Evolutionary conservation across 2,888 invertebrate species (phyloP), one percentile per base, ranked within the genome.

Genomic region (Pachymerium ferrugineum): DNA sequence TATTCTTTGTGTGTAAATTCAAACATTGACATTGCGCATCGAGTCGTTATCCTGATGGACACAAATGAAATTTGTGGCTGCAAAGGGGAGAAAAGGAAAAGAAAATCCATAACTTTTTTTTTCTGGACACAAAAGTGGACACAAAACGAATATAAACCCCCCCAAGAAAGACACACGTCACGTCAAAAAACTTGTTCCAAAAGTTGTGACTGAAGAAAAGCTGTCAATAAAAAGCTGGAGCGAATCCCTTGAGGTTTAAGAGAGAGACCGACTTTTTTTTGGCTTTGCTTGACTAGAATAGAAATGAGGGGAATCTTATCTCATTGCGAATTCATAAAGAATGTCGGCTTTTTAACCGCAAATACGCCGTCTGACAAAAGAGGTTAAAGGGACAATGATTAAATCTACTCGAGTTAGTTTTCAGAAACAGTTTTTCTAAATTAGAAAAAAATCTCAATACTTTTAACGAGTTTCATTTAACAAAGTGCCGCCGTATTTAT

Each of bases 121-220:
- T 28, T 28, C 25, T 25, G 28, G 28, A 16, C 22, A 54, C 19
- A 4, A 62, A 62, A 62, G 62, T 62, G 62, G 62, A 62, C 62
- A 62, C 62, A 62, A 25, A 62, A 62, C 62, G 62, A 62, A 62
- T 62, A 62, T 62, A 62, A 62, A 62, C n/a, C n/a, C n/a, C n/a
- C n/a, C n/a, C n/a, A n/a, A n/a, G n/a, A n/a, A n/a, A n/a, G n/a
- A n/a, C 25, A 14, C 12, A 62, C 62, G 28, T 22, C 25, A 62
- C 25, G 62, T 62, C 62, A 62, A n/a, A n/a, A n/a, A 62, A 62
- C 62, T 62, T 62, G 25, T 62, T 62, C 25, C 62, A 62, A 62
- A 62, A 62, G 28, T 25, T 62, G n/a, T 62, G 62, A 62, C 28
- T 62, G 16, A 38, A 25, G 28, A 62, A 62, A 62, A 62, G 12